These are phyloP conservation scores for Butorides virescens DNA, from an alignment of 2,113 vertebrate genomes.

Conservation along the genomic window DNA sequence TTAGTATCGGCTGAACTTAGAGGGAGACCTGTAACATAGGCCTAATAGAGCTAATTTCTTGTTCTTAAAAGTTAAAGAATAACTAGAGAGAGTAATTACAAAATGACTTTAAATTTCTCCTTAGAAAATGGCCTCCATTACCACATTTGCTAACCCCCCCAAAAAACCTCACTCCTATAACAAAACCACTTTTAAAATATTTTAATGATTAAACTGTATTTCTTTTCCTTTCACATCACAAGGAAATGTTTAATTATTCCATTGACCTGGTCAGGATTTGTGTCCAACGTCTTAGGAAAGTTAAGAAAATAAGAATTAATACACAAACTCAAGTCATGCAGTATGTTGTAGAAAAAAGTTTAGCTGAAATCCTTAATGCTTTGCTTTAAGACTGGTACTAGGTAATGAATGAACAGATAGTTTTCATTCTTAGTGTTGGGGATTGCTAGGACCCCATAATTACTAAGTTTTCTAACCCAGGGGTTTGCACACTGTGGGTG, in stretches of 20 bases:
- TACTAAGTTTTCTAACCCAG: not conserved
- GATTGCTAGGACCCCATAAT: not conserved
- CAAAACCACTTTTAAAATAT: not conserved
- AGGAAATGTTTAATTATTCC: not conserved
- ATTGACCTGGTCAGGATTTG: not conserved
- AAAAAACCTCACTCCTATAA: fast-evolving
- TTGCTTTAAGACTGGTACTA: not conserved
- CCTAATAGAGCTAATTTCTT: not conserved
- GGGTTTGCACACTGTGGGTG: not conserved
- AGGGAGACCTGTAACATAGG: not conserved
- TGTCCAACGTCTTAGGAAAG: not conserved
- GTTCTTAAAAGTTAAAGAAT: not conserved
- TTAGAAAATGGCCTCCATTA: not conserved
- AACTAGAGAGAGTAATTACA: not conserved
- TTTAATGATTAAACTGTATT: not conserved
- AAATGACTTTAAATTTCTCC: not conserved
- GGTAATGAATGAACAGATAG: not conserved
- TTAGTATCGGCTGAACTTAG: not conserved
- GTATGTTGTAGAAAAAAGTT: not conserved
- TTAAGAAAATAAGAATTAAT: not conserved
- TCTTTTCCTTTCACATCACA: not conserved
- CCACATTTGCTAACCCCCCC: not conserved
- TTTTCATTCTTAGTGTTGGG: not conserved
- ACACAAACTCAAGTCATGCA: not conserved
- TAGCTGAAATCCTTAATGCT: not conserved